These are phyloP conservation scores for Zootermopsis nevadensis DNA, from an alignment of 2,888 invertebrate genomes.

Conservation along the genomic window DNA sequence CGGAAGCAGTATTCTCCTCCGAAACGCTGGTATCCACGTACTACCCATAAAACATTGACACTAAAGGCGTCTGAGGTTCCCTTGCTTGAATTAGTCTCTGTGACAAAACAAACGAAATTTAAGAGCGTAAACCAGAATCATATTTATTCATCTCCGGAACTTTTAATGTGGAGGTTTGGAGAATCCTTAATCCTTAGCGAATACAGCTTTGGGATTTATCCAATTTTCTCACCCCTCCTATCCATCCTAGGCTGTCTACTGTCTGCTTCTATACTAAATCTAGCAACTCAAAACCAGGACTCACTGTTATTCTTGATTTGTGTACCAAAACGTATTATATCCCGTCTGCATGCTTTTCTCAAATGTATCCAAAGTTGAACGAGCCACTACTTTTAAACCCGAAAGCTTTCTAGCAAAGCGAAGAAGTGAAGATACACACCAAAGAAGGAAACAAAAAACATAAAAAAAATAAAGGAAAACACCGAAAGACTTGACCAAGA, in stretches of 20 bases:
- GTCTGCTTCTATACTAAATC: background rate
- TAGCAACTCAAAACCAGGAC: too few species aligned
- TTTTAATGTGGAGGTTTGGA: background rate
- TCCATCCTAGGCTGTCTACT: background rate
- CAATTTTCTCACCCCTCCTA: background rate
- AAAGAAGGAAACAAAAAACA: background rate
- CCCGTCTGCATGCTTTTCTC: background rate
- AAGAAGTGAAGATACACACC: background rate
- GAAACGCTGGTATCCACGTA: too few species aligned
- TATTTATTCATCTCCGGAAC: constrained; percentile 3
- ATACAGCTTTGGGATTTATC: background rate
- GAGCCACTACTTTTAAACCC: background rate
- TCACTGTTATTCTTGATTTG: background rate
- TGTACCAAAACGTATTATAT: background rate
- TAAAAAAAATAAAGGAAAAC: background rate
- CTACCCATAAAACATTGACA: too few species aligned
- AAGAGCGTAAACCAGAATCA: background rate
- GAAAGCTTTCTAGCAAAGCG: background rate
- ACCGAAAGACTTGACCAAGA: background rate
- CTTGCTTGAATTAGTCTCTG: background rate
- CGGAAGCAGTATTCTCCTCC: too few species aligned
- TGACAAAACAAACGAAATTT: background rate
- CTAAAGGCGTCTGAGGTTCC: too few species aligned
- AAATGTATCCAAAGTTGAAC: background rate
- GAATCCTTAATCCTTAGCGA: background rate